Evolutionary conservation across 2,797 vertebrate species (phyloP).

Genomic region (Etheostoma perlongum): DNA sequence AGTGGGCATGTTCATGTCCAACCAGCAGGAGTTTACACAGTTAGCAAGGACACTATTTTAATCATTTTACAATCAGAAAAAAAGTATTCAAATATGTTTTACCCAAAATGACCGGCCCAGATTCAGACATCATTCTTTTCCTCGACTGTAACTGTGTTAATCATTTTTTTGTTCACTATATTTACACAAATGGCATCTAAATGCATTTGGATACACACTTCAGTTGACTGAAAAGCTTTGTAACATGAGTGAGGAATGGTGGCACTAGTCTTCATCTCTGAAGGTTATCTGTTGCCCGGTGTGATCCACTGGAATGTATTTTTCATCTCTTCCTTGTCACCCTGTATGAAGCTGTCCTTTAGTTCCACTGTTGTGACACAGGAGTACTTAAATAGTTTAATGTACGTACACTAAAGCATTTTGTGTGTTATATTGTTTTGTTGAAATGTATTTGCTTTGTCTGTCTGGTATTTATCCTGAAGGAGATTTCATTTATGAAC

Average conservation of each 20-base stretch:
- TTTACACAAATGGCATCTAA: slow-evolving; percentile 28
- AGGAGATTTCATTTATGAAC: slow-evolving; percentile 35
- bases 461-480: slow-evolving; percentile 46
- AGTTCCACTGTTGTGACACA: slow-evolving; percentile 84
- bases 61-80: slow-evolving; percentile 16
- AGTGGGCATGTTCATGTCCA: neutral
- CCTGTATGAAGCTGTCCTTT: slow-evolving; percentile 85
- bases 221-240: slow-evolving; percentile 43
- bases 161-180: slow-evolving; percentile 12
- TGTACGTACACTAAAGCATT: slow-evolving; percentile 82
- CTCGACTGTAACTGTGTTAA: slow-evolving; percentile 10
- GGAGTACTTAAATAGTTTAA: slow-evolving; percentile 55
- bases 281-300: slow-evolving; percentile 52
- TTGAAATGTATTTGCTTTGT: slow-evolving; percentile 48
- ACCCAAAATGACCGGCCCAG: neutral
- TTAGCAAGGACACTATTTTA: slow-evolving; percentile 1
- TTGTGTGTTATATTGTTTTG: slow-evolving; percentile 49
- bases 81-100: neutral
- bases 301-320: slow-evolving; percentile 88
- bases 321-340: slow-evolving; percentile 82
- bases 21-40: neutral
- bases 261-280: slow-evolving; percentile 53
- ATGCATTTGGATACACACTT: slow-evolving; percentile 39
- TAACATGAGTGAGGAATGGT: slow-evolving; percentile 27
- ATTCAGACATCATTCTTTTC: slow-evolving; percentile 8